Base-by-base conservation (phyloP, 2,888 invertebrate species). In the Tetragonula carbonaria region DNA sequence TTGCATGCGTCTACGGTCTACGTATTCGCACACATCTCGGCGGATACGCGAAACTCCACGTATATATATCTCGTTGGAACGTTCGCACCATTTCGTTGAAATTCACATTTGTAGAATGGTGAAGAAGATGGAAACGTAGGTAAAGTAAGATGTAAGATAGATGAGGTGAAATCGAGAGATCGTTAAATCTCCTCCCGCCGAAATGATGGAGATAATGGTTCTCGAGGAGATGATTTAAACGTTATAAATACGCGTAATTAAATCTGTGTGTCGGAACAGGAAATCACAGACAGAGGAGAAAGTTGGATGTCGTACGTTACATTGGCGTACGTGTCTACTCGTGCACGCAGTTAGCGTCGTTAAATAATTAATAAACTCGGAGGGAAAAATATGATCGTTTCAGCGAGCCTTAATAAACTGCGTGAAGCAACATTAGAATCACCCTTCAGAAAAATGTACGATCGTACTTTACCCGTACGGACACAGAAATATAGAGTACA, bases 1-100 rank as follows among this genome's bases (percentile, higher is more conserved):
- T 76, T 78, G 78, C 83, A 82, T 82, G 63, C 67, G 55, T 51
- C 62, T 53, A 68, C 53, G 75, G 55, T 51, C 62, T 66, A 68
- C 53, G 75, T 75, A 59, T 33, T 55, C 62, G 18, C 57, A 33
- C 71, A 23, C 62, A 28, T 28, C 74, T 74, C 45, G 45, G 8
- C 45, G 51, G n/a, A n/a, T 38, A 23, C 33, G 38, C 74, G 65
- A 65, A 51, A 3, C 65, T 38, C 18, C 13, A 23, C 0, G n/a
- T 53, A 38, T n/a, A 18, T 2, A 18, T 51, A 51, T 45, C 38
- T 66, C 74, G 65, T 23, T 45, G 65, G 38, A 53, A 65, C 53
- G 53, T 55, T 55, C 45, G 11, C n/a, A 18, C n/a, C 62, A 45
- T 45, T 45, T 23, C n/a, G 23, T 38, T 16, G n/a, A 65, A 65